These are phyloP conservation scores for Dolomedes plantarius DNA, from an alignment of 2,888 invertebrate species.

Conservation along the genomic window DNA sequence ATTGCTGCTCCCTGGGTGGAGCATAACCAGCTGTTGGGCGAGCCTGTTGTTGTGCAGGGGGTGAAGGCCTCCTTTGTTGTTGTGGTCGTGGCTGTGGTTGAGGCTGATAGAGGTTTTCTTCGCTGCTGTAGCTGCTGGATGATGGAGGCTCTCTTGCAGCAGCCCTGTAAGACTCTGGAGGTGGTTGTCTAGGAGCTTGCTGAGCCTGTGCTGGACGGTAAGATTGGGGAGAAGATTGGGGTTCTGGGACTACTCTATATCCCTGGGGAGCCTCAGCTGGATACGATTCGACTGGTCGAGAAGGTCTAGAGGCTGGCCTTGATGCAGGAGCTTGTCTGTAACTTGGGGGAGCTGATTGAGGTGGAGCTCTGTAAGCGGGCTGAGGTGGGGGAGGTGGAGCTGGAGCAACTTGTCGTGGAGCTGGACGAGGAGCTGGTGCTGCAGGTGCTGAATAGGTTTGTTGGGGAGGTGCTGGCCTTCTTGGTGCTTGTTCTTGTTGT, in stretches of 20 bases:
- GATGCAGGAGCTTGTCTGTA: slow-evolving; percentile 29
- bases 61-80: slow-evolving; percentile 25
- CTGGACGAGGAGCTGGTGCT: slow-evolving; percentile 21
- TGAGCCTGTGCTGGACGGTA: slow-evolving; percentile 19
- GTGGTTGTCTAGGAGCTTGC: slow-evolving; percentile 1
- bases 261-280: slow-evolving; percentile 11
- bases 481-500: slow-evolving; percentile 39
- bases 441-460: slow-evolving; percentile 20
- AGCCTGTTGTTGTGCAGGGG: slow-evolving; percentile 3
- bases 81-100: slow-evolving; percentile 26
- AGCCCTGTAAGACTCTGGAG: slow-evolving; percentile 47
- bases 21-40: slow-evolving; percentile 33
- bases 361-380: slow-evolving; percentile 30
- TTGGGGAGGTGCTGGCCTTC: slow-evolving; percentile 41
- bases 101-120: slow-evolving; percentile 24
- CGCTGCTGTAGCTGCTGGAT: slow-evolving; percentile 26
- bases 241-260: slow-evolving; percentile 24
- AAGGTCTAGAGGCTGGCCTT: slow-evolving; percentile 48
- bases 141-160: background rate
- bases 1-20: slow-evolving; percentile 32
- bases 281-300: slow-evolving; percentile 36
- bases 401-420: slow-evolving; percentile 30
- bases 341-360: slow-evolving; percentile 19
- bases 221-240: background rate
- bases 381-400: slow-evolving; percentile 40